Percentiles rank a stretch among this genome's conserved stretches.
Conservation (phyloP, 2,797 vertebrate species). For the Chelon labrosus region DNA sequence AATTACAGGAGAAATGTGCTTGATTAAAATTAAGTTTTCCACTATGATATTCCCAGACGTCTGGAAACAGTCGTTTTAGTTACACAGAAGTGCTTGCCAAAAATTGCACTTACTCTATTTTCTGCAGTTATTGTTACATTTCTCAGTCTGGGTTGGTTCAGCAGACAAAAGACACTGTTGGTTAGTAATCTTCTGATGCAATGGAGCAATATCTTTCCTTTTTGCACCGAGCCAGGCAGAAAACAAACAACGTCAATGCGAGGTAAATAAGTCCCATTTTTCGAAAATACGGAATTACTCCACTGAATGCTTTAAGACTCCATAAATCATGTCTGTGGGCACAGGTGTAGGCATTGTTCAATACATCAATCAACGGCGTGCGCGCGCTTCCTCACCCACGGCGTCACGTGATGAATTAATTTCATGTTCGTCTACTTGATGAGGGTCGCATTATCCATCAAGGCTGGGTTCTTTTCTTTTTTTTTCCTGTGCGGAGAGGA, state of each 20-base stretch:
- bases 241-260: neutral
- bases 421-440: conserved; percentile 42
- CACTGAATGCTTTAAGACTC: neutral
- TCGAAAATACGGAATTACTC: neutral
- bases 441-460: conserved; percentile 59
- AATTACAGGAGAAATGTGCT: too few relatives aligned
- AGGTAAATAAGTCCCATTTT: neutral
- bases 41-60: too few relatives aligned
- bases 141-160: neutral
- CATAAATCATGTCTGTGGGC: conserved; percentile 6
- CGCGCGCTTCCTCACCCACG: conserved; percentile 5
- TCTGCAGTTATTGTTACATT: neutral
- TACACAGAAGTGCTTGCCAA: too few relatives aligned
- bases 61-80: too few relatives aligned
- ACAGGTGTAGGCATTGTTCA: conserved; percentile 2
- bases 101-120: neutral
- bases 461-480: conserved; percentile 15
- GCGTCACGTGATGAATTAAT: conserved; percentile 34
- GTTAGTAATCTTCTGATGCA: neutral
- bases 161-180: too few relatives aligned
- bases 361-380: conserved; percentile 13
- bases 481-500: conserved; percentile 47
- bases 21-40: too few relatives aligned
- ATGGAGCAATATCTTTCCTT: too few relatives aligned
- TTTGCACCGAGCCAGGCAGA: neutral